Percentiles rank a stretch among this genome's conserved stretches.
Conservation (phyloP, 2,797 vertebrate species). For the Enteromius mattozi region DNA sequence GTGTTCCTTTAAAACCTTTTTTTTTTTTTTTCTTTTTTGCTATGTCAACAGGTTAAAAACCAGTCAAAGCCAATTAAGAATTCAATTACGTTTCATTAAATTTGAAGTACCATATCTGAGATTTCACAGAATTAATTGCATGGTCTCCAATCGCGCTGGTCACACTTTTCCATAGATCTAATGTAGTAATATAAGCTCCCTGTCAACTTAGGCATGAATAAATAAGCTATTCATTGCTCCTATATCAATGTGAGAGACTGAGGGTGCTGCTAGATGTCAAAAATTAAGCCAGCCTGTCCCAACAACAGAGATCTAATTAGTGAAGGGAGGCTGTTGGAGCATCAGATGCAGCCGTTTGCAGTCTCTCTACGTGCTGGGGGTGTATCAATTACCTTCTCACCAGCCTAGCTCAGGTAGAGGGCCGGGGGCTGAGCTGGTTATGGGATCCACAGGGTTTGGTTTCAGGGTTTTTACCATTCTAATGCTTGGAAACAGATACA, state of each 20-base stretch:
- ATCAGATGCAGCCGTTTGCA: conserved; percentile 61
- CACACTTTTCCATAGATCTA: conserved; percentile 26
- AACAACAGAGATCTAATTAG: conserved; percentile 80
- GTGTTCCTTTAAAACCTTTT: too few relatives aligned
- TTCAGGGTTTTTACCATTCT: conserved; percentile 81
- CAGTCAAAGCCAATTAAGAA: conserved; percentile 32
- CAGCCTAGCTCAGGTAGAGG: conserved; percentile 63
- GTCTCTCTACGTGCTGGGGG: conserved; percentile 54
- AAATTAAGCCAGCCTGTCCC: conserved; percentile 67
- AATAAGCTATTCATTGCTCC: conserved; percentile 64
- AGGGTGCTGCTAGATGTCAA: conserved; percentile 57
- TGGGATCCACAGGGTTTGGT: conserved; percentile 78
- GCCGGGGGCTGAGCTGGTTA: conserved; percentile 71
- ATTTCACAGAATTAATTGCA: conserved; percentile 34
- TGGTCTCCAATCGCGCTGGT: conserved; percentile 18
- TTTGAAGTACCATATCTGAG: conserved; percentile 24
- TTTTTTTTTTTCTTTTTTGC: too few relatives aligned
- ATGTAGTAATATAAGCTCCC: conserved; percentile 65
- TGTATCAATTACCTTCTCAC: conserved; percentile 79
- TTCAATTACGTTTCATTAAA: conserved; percentile 24
- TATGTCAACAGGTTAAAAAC: conserved; percentile 4
- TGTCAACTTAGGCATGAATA: conserved; percentile 68
- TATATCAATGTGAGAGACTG: conserved; percentile 64
- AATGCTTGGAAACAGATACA: conserved; percentile 77
- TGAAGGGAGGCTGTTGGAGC: conserved; percentile 56